A percentile compares a stretch with the other conserved stretches of the same genome.
These are phyloP conservation scores for Gryllus longicercus DNA, from an alignment of 2,888 invertebrate species.

Conservation along the genomic window DNA sequence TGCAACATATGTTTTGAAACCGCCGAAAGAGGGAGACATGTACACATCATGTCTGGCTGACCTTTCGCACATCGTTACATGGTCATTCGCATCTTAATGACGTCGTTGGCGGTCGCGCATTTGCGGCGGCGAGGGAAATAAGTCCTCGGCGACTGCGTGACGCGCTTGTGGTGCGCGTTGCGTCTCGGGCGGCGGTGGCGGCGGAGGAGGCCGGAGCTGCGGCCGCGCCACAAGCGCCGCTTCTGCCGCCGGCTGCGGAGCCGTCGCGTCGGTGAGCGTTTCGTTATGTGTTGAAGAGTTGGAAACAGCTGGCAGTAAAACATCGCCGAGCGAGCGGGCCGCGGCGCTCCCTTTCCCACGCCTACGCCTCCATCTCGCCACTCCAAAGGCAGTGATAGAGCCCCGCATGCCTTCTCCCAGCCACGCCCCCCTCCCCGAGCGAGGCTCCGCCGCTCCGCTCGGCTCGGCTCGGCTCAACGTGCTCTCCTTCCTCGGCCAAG, in stretches of 20 bases:
- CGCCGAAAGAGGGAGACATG: too few relatives aligned
- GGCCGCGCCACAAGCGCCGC: too few relatives aligned
- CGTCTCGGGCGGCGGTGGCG: too few relatives aligned
- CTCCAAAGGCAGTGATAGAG: neutral
- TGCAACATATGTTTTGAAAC: too few relatives aligned
- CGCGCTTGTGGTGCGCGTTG: too few relatives aligned
- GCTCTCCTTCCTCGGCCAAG: neutral
- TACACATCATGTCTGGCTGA: too few relatives aligned
- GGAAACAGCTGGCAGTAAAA: slow-evolving; percentile 28
- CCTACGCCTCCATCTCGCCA: neutral
- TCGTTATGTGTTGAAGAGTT: slow-evolving; percentile 29
- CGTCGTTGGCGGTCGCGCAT: too few relatives aligned
- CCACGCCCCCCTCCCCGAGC: neutral
- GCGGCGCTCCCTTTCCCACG: slow-evolving; percentile 3
- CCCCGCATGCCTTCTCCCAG: neutral
- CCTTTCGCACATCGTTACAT: too few relatives aligned
- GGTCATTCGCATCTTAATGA: too few relatives aligned
- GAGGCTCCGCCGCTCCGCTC: neutral
- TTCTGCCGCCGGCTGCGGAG: neutral
- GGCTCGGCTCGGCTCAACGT: neutral
- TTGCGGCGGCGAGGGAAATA: too few relatives aligned
- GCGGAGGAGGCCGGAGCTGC: too few relatives aligned
- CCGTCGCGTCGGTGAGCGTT: neutral
- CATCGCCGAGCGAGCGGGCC: slow-evolving; percentile 10
- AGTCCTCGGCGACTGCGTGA: too few relatives aligned